Conservation (phyloP, 2,113 vertebrate species). For the Macheiramphus alcinus region DNA sequence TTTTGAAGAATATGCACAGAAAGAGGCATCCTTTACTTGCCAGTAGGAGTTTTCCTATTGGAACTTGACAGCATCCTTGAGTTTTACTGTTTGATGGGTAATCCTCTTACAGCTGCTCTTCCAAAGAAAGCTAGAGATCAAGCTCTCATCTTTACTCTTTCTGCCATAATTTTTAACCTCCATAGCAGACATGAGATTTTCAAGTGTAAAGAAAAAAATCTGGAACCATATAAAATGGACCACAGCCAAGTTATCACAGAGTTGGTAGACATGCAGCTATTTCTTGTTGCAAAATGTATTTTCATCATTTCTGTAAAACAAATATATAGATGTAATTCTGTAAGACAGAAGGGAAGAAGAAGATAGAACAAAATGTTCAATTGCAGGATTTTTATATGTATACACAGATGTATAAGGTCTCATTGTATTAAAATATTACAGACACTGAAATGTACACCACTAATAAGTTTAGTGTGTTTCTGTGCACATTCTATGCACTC, state of each 20-base stretch:
- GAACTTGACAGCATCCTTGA: neutral
- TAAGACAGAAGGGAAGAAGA: neutral
- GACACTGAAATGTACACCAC: neutral
- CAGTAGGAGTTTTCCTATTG: neutral
- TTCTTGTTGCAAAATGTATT: neutral
- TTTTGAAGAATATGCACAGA: neutral
- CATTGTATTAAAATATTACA: neutral
- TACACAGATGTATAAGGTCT: neutral
- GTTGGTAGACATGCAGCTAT: neutral
- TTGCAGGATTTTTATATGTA: neutral
- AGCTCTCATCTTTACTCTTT: neutral
- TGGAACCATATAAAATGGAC: neutral
- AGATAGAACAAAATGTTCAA: neutral
- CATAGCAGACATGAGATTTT: neutral
- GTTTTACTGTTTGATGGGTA: neutral
- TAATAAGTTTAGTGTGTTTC: neutral
- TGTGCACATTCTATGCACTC: neutral
- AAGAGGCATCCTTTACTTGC: neutral
- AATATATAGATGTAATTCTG: neutral
- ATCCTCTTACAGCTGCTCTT: neutral
- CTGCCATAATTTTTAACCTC: neutral
- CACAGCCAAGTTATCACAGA: neutral
- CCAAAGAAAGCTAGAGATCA: neutral
- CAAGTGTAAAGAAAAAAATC: neutral
- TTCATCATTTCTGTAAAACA: neutral